phyloP scores from a whole-genome alignment of 2,888 invertebrate species.

The Nephrocerus scutellatus region DNA sequence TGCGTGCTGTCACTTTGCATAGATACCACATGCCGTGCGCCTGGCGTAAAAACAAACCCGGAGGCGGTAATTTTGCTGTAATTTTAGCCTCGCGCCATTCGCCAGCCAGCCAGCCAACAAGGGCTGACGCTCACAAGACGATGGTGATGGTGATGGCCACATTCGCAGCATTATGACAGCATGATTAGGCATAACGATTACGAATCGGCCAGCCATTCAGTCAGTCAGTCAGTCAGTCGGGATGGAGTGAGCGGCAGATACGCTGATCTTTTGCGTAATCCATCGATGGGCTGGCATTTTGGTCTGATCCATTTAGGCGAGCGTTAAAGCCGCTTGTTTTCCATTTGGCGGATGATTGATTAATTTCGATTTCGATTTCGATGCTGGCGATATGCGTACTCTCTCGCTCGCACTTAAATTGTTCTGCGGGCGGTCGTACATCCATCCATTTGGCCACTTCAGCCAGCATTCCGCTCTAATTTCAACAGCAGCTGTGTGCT shows the following conservation, averaged over 20 bases:
- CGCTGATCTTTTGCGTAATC: conserved; percentile 10
- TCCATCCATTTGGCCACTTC: too few species aligned
- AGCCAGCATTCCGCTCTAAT: conserved; percentile 23
- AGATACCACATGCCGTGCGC: too few species aligned
- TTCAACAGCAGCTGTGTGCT: conserved; percentile 5
- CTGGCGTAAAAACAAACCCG: too few species aligned
- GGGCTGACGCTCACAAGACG: conserved; percentile 34
- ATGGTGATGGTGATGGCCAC: conserved; percentile 31
- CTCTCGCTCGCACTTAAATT: conserved; percentile 12
- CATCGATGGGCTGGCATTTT: conserved; percentile 24
- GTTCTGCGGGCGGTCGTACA: conserved; percentile 10
- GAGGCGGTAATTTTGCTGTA: too few species aligned
- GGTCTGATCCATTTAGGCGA: conserved; percentile 36
- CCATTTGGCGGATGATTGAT: conserved; percentile 40
- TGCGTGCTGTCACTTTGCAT: too few species aligned
- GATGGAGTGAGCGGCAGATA: conserved; percentile 8
- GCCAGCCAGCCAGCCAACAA: too few species aligned
- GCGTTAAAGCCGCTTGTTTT: conserved; percentile 10
- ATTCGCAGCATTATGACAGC: conserved; percentile 44
- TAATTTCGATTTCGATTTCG: conserved; percentile 39
- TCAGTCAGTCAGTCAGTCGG: too few species aligned
- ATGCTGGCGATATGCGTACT: conserved; percentile 6
- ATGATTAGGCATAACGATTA: conserved; percentile 46
- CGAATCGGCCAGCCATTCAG: conserved; percentile 31
- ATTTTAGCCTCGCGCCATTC: too few species aligned